phyloP scores from a whole-genome alignment of 2,888 invertebrate species.

The Lasioglossum figueresi region DNA sequence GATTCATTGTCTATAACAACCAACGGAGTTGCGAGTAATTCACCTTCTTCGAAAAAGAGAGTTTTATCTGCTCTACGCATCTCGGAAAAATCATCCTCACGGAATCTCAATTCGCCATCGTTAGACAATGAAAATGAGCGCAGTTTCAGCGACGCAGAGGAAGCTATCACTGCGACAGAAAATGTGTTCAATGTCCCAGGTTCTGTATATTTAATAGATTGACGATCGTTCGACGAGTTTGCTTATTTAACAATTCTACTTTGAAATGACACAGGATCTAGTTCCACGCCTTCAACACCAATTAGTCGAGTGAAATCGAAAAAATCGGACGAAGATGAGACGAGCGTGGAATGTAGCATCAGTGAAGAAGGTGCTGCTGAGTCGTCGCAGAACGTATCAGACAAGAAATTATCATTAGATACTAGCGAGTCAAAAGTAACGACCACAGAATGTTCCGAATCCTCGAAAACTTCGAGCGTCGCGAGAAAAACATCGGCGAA shows the following conservation, averaged over 20 bases:
- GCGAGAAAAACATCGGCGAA: conserved; percentile 47
- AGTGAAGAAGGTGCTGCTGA: conserved; percentile 49
- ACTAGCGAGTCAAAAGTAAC: conserved; percentile 33
- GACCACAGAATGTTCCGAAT: conserved; percentile 45
- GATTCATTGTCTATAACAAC: conserved; percentile 78
- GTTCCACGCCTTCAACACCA: conserved; percentile 79
- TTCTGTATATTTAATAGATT: conserved; percentile 48
- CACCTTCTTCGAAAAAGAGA: conserved; percentile 79
- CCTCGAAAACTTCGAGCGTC: conserved; percentile 29
- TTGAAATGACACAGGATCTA: conserved; percentile 70
- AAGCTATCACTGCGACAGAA: conserved; percentile 80
- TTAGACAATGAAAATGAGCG: conserved; percentile 81
- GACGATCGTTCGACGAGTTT: neutral
- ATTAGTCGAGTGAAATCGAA: conserved; percentile 78
- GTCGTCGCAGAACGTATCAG: conserved; percentile 38
- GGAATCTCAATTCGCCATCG: conserved; percentile 71
- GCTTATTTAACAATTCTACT: conserved; percentile 5
- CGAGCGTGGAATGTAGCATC: conserved; percentile 74
- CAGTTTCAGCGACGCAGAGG: conserved; percentile 82
- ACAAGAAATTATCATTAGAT: conserved; percentile 46
- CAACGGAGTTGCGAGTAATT: conserved; percentile 78
- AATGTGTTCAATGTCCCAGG: conserved; percentile 79
- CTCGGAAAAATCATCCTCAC: conserved; percentile 76
- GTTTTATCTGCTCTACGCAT: conserved; percentile 71
- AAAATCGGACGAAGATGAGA: conserved; percentile 80